phyloP scores from a whole-genome alignment of 2,888 invertebrate genomes.

The Metalampra italica region DNA sequence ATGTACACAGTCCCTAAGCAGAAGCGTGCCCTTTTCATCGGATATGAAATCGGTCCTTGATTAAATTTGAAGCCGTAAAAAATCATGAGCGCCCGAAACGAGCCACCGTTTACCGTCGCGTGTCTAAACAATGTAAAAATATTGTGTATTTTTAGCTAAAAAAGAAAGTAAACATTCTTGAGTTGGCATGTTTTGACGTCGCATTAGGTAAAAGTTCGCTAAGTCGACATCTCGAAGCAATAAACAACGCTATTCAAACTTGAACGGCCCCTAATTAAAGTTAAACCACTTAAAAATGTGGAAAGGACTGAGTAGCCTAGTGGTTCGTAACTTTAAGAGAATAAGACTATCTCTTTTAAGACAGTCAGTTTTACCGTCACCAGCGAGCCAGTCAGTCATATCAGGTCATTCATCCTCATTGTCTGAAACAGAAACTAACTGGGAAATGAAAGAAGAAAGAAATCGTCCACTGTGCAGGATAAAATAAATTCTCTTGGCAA shows the following conservation, averaged over 20 bases:
- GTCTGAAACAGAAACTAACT: too few relatives aligned
- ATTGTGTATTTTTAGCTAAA: constrained; percentile 9
- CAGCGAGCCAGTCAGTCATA: too few relatives aligned
- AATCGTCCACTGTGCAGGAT: too few relatives aligned
- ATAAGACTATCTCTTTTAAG: too few relatives aligned
- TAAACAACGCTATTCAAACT: too few relatives aligned
- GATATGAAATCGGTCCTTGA: constrained; percentile 39
- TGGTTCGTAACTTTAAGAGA: too few relatives aligned
- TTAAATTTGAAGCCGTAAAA: constrained; percentile 64
- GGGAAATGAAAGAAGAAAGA: too few relatives aligned
- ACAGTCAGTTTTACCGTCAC: too few relatives aligned
- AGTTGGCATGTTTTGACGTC: constrained; percentile 30
- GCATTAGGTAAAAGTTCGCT: constrained; percentile 15
- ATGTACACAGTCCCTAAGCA: constrained; percentile 20
- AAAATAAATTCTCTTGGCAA: constrained; percentile 43
- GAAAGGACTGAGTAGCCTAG: too few relatives aligned
- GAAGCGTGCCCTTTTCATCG: constrained; percentile 26
- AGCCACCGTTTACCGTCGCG: constrained; percentile 18
- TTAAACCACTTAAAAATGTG: too few relatives aligned
- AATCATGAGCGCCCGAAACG: constrained; percentile 31
- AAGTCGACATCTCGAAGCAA: not conserved
- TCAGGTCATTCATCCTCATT: too few relatives aligned
- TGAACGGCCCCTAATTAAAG: too few relatives aligned
- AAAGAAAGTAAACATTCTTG: constrained; percentile 26
- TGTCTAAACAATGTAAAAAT: constrained; percentile 30